Evolutionary conservation across 1,140 invertebrate genomes (phyloP), one percentile per base, ranked within the genome.

Genomic region (Lepidurus packardi): DNA sequence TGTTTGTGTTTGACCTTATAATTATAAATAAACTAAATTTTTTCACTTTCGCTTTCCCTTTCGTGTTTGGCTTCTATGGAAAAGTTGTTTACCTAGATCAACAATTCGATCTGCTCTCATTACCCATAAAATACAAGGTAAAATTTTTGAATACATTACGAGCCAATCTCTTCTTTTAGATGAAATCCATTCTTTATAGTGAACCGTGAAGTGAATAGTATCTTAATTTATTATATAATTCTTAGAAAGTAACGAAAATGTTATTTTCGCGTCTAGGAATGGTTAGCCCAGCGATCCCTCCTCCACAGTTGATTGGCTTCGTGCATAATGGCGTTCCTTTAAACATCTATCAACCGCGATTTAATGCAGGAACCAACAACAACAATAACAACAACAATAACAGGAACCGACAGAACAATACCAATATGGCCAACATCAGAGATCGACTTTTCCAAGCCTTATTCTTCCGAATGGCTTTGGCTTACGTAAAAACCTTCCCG

Each of bases 381-480:
- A 24, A 75, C 16, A 78, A 78, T 41, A 74, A 74, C 44, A 44
- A 73, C n/a, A 73, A 74, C 21, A 74, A 74, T 47, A 75, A 74
- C 47, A 43, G 44, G n/a, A 77, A 77, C 41, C 65, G 65, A 53
- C 44, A 53, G 25, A 77, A 77, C 65, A 65, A 45, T 65, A 42
- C 45, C 44, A 82, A 82, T 73, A 73, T 82, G 65, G 82, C 82
- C 75, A 77, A 92, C 85, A 92, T 97, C 78, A 87, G 96, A 82
- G 95, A 98, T 83, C 89, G 96, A 81, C 87, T 98, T n/a, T 98
- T 98, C 84, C 94, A 98, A 86, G 94, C 95, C 42, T 86, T 98
- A 80, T 98, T 98, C 85, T 94, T 97, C 82, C 92, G 94, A 84
- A 90, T 93, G 81, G 92, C 97, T 16, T 85, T 98, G 82, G 90